Evolutionary conservation across 1,140 invertebrate genomes (phyloP).

Genomic region (Magallana ariakensis): DNA sequence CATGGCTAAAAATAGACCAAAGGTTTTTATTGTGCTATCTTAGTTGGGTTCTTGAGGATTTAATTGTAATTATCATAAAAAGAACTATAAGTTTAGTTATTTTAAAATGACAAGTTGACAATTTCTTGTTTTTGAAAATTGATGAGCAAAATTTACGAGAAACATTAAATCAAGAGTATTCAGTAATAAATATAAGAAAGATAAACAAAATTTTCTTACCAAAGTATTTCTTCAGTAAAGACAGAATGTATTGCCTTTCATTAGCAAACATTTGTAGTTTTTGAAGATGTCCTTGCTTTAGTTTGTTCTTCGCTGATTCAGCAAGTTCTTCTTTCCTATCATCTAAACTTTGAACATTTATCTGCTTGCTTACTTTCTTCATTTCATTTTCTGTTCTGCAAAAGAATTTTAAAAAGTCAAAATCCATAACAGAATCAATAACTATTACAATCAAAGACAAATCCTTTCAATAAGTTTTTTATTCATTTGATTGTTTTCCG

Average conservation of each 20-base stretch:
- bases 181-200: background rate
- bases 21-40: too few species aligned
- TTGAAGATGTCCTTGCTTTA: background rate
- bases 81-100: background rate
- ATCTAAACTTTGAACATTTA: slow-evolving; percentile 9
- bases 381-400: background rate
- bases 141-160: background rate
- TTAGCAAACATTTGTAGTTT: slow-evolving; percentile 14
- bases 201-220: background rate
- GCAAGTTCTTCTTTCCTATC: background rate
- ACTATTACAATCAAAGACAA: background rate
- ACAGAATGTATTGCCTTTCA: slow-evolving; percentile 9
- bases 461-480: background rate
- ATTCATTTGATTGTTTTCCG: background rate
- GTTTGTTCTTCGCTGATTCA: background rate
- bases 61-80: background rate
- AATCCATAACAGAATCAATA: background rate
- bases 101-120: background rate
- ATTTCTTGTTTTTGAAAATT: background rate
- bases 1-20: too few species aligned
- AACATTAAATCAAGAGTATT: background rate
- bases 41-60: too few species aligned
- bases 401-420: background rate
- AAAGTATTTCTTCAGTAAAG: slow-evolving; percentile 4
- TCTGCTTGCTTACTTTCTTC: background rate